Conservation (phyloP, 2,888 invertebrate genomes). For the Himalopsyche tibetana region DNA sequence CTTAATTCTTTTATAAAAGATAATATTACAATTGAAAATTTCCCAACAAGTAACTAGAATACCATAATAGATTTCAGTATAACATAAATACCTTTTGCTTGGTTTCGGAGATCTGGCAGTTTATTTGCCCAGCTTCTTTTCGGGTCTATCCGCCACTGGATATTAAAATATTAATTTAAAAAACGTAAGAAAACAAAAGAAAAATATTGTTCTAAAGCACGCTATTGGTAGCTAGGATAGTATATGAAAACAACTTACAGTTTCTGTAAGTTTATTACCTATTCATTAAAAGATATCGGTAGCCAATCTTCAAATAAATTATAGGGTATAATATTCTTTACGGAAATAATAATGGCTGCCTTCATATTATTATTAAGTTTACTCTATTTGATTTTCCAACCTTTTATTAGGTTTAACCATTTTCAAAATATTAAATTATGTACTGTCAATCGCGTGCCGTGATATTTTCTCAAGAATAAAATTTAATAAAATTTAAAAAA, state of each 20-base stretch:
- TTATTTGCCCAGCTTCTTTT: too few species aligned
- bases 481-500: too few species aligned
- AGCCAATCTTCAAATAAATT: slow-evolving; percentile 6
- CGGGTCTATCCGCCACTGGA: too few species aligned
- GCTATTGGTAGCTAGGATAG: background rate
- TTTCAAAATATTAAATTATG: background rate
- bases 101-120: too few species aligned
- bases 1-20: too few species aligned
- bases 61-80: too few species aligned
- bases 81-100: too few species aligned
- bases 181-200: too few species aligned
- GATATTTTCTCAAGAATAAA: background rate
- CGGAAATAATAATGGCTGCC: background rate
- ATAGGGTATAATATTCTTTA: slow-evolving; percentile 3
- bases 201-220: background rate
- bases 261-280: slow-evolving; percentile 28
- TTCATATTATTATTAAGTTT: background rate
- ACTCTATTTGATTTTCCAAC: slow-evolving; percentile 25
- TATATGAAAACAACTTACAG: background rate
- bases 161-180: too few species aligned
- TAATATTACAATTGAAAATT: too few species aligned
- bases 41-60: too few species aligned
- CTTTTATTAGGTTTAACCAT: background rate
- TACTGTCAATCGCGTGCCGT: slow-evolving; percentile 1
- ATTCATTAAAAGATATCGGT: slow-evolving; percentile 15